Percentiles rank a stretch among this genome's conserved stretches.
Evolutionary conservation across 1,140 invertebrate species (phyloP).

Genomic region (Adelges cooleyi): DNA sequence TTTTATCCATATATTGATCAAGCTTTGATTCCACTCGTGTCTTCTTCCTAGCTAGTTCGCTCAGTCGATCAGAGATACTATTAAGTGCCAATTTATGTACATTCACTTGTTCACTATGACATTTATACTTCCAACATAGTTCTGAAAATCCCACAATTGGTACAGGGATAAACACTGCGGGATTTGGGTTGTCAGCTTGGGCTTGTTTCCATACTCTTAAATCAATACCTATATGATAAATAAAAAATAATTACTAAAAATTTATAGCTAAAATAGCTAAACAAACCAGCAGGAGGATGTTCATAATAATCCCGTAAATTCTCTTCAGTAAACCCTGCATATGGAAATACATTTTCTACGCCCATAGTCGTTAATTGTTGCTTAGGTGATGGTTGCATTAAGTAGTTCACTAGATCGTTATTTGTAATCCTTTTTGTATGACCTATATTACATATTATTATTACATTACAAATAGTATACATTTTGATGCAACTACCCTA

Average conservation of each 20-base stretch:
- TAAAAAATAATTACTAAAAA: background rate
- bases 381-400: slow-evolving; percentile 55
- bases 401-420: slow-evolving; percentile 54
- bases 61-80: slow-evolving; percentile 62
- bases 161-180: slow-evolving; percentile 75
- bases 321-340: slow-evolving; percentile 46
- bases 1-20: slow-evolving; percentile 59
- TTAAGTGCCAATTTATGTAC: slow-evolving; percentile 63
- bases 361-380: slow-evolving; percentile 56
- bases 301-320: slow-evolving; percentile 81
- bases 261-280: background rate
- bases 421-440: slow-evolving; percentile 59
- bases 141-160: slow-evolving; percentile 83
- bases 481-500: no score
- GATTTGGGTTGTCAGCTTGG: slow-evolving; percentile 83
- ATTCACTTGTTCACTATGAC: slow-evolving; percentile 68
- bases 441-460: slow-evolving; percentile 51
- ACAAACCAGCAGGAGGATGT: slow-evolving; percentile 62
- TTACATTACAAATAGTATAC: no score
- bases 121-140: slow-evolving; percentile 69
- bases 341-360: slow-evolving; percentile 36
- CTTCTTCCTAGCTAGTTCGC: slow-evolving; percentile 58
- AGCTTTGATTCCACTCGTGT: slow-evolving; percentile 57
- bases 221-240: slow-evolving; percentile 51
- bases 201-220: slow-evolving; percentile 77